Conservation (phyloP, 2,113 vertebrate genomes). For the Chauna torquata region DNA sequence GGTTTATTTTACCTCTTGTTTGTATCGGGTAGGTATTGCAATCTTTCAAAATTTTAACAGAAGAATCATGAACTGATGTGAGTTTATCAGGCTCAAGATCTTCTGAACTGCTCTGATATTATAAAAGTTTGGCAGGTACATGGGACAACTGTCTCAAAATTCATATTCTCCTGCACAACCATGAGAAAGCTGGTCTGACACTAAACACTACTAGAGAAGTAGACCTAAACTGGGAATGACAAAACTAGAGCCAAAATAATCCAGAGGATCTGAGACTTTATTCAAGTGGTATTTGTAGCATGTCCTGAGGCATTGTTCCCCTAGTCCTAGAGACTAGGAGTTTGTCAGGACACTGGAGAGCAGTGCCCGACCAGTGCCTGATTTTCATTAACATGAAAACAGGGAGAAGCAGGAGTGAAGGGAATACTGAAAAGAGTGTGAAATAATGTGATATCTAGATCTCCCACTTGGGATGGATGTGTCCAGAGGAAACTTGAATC, state of each 20-base stretch:
- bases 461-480: not conserved
- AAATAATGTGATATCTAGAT: not conserved
- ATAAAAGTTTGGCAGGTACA: not conserved
- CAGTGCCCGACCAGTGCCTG: not conserved
- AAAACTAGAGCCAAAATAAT: not conserved
- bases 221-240: not conserved
- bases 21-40: not conserved
- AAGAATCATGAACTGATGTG: not conserved
- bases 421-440: not conserved
- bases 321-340: accelerated
- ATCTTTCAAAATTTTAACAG: not conserved
- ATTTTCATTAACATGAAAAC: not conserved
- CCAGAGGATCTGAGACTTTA: not conserved
- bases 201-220: not conserved
- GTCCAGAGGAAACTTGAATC: not conserved
- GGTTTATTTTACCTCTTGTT: not conserved
- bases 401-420: not conserved
- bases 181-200: not conserved
- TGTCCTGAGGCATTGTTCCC: not conserved
- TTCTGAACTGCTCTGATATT: not conserved
- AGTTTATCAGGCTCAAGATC: not conserved
- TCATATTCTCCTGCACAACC: not conserved
- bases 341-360: not conserved
- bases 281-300: not conserved
- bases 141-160: not conserved